Base-by-base conservation (phyloP, 2,797 vertebrate species). In the Clarias platycephalus region DNA sequence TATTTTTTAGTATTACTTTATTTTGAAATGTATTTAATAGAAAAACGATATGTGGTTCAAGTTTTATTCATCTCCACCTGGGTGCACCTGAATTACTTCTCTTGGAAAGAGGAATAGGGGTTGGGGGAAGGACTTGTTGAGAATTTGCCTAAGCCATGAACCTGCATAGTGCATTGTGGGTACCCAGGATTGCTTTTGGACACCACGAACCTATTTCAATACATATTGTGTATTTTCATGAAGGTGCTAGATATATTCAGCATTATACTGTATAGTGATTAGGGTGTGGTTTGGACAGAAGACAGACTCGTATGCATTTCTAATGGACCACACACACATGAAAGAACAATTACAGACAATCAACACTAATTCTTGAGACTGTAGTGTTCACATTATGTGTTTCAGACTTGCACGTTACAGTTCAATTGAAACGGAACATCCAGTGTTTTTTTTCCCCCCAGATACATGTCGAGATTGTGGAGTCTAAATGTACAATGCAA, bases 361-460 rank as follows among this genome's bases (percentile, higher is more conserved):
- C 44, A 2, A 37, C 7, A 67, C 15, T 28, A 28, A 66, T 22
- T 3, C 15, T 8, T 18, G 20, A 28, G 28, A 31, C 3, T 31
- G 26, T 34, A 34, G 18, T 58, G 28, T 58, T 49, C 44, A 49
- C 40, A 10, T 37, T 5, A 91, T 88, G 85, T 91, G 91, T 82
- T 81, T 77, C 86, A 81, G 85, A 80, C 44, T 71, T 64, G 57
- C 44, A 70, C 10, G 40, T 86, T 63, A 80, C 37, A 64, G 24
- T 68, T 83, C 10, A 53, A 49, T 1, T 74, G 37, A 87, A 82
- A 75, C 62, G 49, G 66, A 88, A 84, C 83, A 78, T 82, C 81
- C 63, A 26, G 84, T 67, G 88, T 60, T 68, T 44, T 44, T 44
- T 44, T 44, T 44, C 0, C 4, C 1, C 0, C 4, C 40, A 44